Conservation (phyloP, 1,140 invertebrate species). For the Anthonomus grandis region DNA sequence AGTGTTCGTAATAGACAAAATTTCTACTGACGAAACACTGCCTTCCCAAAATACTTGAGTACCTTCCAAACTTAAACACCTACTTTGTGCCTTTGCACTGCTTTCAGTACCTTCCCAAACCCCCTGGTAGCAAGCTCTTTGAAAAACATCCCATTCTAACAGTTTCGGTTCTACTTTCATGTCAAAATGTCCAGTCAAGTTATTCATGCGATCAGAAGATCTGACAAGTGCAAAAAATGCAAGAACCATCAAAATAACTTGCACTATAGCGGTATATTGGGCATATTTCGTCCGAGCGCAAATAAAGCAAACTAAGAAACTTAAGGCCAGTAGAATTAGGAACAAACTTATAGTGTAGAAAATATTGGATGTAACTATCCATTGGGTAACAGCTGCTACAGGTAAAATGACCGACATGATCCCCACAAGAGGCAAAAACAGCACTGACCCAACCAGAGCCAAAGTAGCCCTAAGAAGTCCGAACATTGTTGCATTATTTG, state of each 20-base stretch:
- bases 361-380: conserved; percentile 62
- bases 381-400: conserved; percentile 67
- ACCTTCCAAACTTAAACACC: conserved; percentile 65
- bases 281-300: conserved; percentile 55
- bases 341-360: conserved; percentile 59
- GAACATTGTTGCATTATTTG: conserved; percentile 76
- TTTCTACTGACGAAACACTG: conserved; percentile 62
- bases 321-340: conserved; percentile 53
- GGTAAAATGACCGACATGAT: conserved; percentile 70
- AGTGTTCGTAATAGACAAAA: conserved; percentile 61
- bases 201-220: conserved; percentile 12
- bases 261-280: conserved; percentile 59
- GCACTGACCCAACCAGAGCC: conserved; percentile 69
- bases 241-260: conserved; percentile 47
- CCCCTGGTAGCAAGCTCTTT: conserved; percentile 66
- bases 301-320: conserved; percentile 61
- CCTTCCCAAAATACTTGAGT: conserved; percentile 68
- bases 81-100: conserved; percentile 62
- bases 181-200: conserved; percentile 15
- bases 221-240: conserved; percentile 39
- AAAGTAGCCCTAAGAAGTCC: conserved; percentile 72
- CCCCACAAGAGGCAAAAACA: conserved; percentile 75
- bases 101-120: conserved; percentile 63
- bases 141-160: conserved; percentile 64
- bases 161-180: conserved; percentile 20